Conservation (phyloP, 2,113 vertebrate species). For the Hemibates koningsi region DNA sequence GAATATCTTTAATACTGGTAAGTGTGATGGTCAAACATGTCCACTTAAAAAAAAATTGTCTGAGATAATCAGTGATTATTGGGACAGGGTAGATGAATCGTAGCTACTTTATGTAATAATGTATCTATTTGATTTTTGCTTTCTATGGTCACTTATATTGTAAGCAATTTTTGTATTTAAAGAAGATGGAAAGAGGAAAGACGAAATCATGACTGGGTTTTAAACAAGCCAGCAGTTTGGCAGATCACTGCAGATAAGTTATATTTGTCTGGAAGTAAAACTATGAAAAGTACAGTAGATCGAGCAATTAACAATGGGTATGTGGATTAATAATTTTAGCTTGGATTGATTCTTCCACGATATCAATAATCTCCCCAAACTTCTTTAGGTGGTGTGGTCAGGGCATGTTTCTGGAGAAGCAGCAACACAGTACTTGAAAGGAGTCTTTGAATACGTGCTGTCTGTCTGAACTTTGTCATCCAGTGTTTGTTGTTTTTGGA, state of each 20-base stretch:
- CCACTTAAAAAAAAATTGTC: background rate
- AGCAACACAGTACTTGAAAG: background rate
- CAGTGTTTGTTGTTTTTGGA: slow-evolving; percentile 2
- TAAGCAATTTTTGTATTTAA: background rate
- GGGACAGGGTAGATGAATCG: background rate
- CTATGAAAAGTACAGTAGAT: background rate
- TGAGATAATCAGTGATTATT: background rate
- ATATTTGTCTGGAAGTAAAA: background rate
- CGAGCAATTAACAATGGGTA: background rate
- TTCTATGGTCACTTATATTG: background rate
- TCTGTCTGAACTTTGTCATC: slow-evolving; percentile 9
- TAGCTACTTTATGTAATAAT: background rate
- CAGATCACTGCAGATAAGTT: background rate
- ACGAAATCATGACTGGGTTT: background rate
- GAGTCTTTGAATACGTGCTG: background rate
- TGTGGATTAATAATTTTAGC: background rate
- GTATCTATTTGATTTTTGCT: background rate
- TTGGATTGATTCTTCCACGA: background rate
- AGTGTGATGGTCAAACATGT: background rate
- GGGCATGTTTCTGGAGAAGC: background rate
- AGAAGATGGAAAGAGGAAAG: background rate
- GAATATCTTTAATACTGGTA: background rate
- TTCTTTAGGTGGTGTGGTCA: background rate
- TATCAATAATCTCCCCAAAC: background rate
- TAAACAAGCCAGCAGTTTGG: background rate